Evolutionary conservation across 2,797 vertebrate species (phyloP).

Genomic region (Acomys russatus): DNA sequence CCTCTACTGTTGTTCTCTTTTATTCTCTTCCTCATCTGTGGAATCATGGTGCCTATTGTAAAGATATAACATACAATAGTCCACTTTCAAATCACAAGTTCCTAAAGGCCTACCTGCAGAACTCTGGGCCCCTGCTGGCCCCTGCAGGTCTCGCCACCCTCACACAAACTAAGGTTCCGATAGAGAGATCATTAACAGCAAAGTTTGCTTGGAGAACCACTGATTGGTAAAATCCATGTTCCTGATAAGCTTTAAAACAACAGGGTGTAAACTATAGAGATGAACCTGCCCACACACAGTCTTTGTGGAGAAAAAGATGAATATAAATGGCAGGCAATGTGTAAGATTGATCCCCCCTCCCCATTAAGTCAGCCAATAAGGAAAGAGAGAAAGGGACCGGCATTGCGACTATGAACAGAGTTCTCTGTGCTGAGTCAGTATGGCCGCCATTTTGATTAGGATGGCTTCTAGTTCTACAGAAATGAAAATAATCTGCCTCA

Average conservation of each 20-base stretch:
- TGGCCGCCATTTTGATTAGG: background rate
- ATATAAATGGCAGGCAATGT: background rate
- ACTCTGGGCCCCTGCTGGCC: background rate
- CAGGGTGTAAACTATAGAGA: background rate
- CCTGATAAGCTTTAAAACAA: background rate
- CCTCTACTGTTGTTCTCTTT: constrained; percentile 44
- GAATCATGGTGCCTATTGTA: background rate
- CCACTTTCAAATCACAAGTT: background rate
- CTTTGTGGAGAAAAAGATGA: background rate
- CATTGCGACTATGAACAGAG: too few relatives aligned
- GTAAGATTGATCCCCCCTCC: background rate
- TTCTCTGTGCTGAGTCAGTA: background rate
- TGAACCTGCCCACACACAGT: background rate
- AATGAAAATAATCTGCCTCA: background rate
- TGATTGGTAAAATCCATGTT: background rate
- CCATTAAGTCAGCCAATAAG: background rate
- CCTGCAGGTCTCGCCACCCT: background rate
- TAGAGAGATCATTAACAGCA: background rate
- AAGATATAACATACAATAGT: background rate
- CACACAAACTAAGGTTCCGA: background rate
- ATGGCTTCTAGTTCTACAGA: background rate
- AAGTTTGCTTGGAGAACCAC: background rate
- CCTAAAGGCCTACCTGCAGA: background rate
- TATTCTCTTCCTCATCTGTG: background rate
- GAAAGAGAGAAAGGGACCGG: background rate